These are phyloP conservation scores for Amphiprion ocellaris DNA, from an alignment of 2,113 vertebrate species.

Conservation along the genomic window DNA sequence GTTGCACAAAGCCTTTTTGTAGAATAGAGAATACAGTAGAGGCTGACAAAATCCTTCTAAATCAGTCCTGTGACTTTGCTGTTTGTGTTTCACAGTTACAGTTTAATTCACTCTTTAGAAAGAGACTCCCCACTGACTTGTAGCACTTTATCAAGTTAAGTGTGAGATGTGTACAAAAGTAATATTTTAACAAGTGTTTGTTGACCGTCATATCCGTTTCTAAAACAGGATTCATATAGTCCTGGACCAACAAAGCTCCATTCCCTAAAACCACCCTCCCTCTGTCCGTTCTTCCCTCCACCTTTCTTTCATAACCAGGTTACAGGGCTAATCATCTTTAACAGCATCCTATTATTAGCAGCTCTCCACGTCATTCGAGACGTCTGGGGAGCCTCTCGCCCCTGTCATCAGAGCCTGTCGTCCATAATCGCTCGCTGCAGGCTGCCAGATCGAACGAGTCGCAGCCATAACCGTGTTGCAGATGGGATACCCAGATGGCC, in stretches of 20 bases:
- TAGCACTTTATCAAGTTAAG: conserved; percentile 28
- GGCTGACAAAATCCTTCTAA: neutral
- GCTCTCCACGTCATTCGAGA: conserved; percentile 66
- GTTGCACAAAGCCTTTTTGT: neutral
- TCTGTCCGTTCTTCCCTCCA: conserved; percentile 24
- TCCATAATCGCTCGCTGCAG: conserved; percentile 63
- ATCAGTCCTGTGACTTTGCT: conserved; percentile 9
- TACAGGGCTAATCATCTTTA: conserved; percentile 65
- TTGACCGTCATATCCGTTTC: neutral
- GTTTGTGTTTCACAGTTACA: conserved; percentile 15
- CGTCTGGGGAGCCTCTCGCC: conserved; percentile 72
- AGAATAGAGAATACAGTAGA: neutral
- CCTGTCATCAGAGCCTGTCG: conserved; percentile 68
- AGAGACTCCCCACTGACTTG: conserved; percentile 19
- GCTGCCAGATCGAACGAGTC: conserved; percentile 71
- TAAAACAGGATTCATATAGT: neutral
- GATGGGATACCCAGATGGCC: conserved; percentile 87
- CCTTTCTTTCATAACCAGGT: conserved; percentile 63
- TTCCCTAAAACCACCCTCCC: conserved; percentile 16
- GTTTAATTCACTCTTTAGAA: neutral
- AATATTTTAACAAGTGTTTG: conserved; percentile 9
- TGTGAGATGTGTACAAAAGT: conserved; percentile 7
- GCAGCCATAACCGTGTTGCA: conserved; percentile 77
- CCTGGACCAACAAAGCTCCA: conserved; percentile 10
- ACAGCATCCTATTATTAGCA: conserved; percentile 78